A percentile compares a stretch with the other conserved stretches of the same genome.
Conservation (phyloP, 1,140 invertebrate species). For the Lutraria rhynchaena region DNA sequence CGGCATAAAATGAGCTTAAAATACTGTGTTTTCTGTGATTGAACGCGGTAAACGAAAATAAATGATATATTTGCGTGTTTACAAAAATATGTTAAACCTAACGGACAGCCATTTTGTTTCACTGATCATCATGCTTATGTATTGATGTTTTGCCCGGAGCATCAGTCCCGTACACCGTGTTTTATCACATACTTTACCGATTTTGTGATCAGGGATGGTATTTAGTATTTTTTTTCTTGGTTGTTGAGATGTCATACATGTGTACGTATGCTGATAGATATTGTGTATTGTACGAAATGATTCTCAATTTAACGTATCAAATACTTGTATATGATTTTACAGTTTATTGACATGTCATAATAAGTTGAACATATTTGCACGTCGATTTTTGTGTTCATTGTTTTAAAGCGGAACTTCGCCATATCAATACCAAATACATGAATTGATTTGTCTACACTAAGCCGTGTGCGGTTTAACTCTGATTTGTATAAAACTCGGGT, state of each 20-base stretch:
- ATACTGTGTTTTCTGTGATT: not conserved
- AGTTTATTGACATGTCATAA: no score
- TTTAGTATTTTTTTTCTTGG: slow-evolving; percentile 20
- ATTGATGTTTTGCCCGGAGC: slow-evolving; percentile 42
- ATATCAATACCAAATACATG: no score
- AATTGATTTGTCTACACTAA: no score
- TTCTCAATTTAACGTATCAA: slow-evolving; percentile 8
- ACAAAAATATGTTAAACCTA: slow-evolving; percentile 59
- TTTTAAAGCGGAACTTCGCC: no score
- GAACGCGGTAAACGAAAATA: slow-evolving; percentile 6
- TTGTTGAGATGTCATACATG: slow-evolving; percentile 38
- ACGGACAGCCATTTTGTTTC: slow-evolving; percentile 62
- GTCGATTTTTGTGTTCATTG: no score
- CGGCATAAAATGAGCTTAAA: no score
- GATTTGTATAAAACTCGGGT: no score
- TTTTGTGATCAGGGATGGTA: slow-evolving; percentile 22
- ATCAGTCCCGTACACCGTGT: slow-evolving; percentile 41
- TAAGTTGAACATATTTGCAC: no score
- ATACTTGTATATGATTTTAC: not conserved
- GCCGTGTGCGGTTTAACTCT: no score
- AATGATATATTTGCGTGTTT: slow-evolving; percentile 48
- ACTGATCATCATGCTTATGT: slow-evolving; percentile 47
- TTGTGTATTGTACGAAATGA: not conserved
- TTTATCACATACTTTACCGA: slow-evolving; percentile 45
- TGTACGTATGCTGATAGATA: slow-evolving; percentile 32